Evolutionary conservation across 2,888 invertebrate genomes (phyloP).

Genomic region (Polyploca ridens): DNA sequence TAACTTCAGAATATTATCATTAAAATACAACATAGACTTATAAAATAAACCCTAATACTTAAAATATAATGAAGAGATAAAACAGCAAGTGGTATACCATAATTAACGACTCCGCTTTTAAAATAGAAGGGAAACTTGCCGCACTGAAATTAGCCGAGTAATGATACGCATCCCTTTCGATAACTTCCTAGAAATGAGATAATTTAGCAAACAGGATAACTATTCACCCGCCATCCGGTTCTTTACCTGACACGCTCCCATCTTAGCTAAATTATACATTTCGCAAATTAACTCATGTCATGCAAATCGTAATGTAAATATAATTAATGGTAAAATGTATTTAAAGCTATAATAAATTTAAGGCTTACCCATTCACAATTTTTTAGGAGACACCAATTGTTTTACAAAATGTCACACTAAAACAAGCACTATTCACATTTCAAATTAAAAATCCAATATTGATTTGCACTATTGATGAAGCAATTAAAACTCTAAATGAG

Average conservation of each 20-base stretch:
- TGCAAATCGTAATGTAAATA: constrained; percentile 22
- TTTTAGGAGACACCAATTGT: constrained; percentile 29
- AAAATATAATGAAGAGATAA: background rate
- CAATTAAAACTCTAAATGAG: constrained; percentile 17
- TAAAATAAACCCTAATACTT: background rate
- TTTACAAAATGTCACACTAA: constrained; percentile 38
- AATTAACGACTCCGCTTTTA: background rate
- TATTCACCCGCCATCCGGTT: constrained; percentile 38
- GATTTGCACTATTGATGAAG: constrained; percentile 25
- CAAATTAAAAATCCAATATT: constrained; percentile 25
- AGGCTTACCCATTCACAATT: constrained; percentile 35
- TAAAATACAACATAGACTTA: too few relatives aligned
- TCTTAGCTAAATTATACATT: constrained; percentile 36
- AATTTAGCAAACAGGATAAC: constrained; percentile 47
- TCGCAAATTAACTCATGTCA: constrained; percentile 28
- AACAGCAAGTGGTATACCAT: background rate
- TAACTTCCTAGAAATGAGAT: constrained; percentile 50
- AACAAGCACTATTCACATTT: constrained; percentile 44
- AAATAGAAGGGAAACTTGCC: constrained; percentile 6
- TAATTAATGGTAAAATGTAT: background rate
- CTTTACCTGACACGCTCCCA: constrained; percentile 30
- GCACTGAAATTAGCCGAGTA: constrained; percentile 17
- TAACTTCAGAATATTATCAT: too few relatives aligned
- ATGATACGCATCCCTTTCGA: constrained; percentile 29
- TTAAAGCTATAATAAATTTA: background rate